Evolutionary conservation across 2,888 invertebrate genomes (phyloP), one percentile per base, ranked within the genome.

Genomic region (Hypomecis atomaria): DNA sequence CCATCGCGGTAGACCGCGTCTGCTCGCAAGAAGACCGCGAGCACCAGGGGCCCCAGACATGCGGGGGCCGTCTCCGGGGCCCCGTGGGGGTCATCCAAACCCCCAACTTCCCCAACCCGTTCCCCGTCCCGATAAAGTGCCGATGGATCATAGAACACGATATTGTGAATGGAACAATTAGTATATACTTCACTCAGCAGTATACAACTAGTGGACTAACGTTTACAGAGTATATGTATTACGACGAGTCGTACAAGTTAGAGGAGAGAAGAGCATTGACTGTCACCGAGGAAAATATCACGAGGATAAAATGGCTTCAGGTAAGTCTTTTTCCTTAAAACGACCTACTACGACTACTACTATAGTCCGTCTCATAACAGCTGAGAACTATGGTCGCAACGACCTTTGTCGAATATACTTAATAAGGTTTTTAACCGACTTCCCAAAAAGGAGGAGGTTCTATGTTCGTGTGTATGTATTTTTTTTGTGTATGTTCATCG

Each of bases 151-250:
- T 98, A 81, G 88, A 90, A 66, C 96, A 97, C 79, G 95, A 96
- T n/a, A 95, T 96, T 69, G 93, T 93, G 63, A 96, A 96, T 75
- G 94, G 95, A 8, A 95, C 96, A 56, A 97, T 98, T 79, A 95
- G 97, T 71, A 94, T 98, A 71, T 98, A 98, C 83, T 94, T 98
- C 75, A 98, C 97, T 1, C 98, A 98, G 82, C 94, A 97, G 75
- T 98, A 96, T 90, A 96, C 97, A 48, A 95, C 96, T 73, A 95
- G 96, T 77, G 97, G 97, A 0, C 87, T 97, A 7, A 95, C 94
- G 53, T 96, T 96, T 83, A 96, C 95, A 37, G 96, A 96, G 82
- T 96, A 96, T 79, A 94, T 95, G 85, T 96, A 96, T 75, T 96
- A 96, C 81, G 95, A 96, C 71, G 94, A 95, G 53, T 93, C 95